phyloP scores from a whole-genome alignment of 1,140 invertebrate genomes.

The Cherax destructor region DNA sequence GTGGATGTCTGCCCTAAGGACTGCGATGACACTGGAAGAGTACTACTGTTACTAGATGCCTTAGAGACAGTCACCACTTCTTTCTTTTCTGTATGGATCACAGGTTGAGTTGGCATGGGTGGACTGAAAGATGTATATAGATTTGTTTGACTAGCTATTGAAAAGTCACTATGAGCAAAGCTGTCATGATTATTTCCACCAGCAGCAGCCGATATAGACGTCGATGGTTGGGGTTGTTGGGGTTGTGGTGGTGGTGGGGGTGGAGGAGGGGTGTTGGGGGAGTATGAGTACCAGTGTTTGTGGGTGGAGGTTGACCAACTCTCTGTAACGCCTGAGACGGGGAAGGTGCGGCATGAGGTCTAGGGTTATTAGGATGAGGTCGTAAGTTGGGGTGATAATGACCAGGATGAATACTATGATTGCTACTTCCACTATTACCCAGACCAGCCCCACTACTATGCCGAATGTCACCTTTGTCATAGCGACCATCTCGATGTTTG shows the following conservation, averaged over 20 bases:
- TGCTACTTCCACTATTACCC: not conserved
- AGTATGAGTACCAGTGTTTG: not conserved
- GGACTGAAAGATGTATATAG: slow-evolving; percentile 64
- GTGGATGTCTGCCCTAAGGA: not conserved
- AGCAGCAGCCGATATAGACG: slow-evolving; percentile 66
- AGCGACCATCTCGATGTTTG: slow-evolving; percentile 50
- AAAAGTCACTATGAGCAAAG: slow-evolving; percentile 70
- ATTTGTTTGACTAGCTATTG: slow-evolving; percentile 47
- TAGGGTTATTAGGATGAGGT: slow-evolving; percentile 25
- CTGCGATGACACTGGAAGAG: slow-evolving; percentile 13
- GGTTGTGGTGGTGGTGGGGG: slow-evolving; percentile 21
- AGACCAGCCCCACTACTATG: slow-evolving; percentile 23
- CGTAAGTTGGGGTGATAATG: slow-evolving; percentile 15
- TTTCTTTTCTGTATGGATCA: slow-evolving; percentile 18
- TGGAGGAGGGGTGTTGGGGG: not conserved
- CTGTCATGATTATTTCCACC: slow-evolving; percentile 69
- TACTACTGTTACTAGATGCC: not conserved
- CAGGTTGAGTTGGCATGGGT: slow-evolving; percentile 34
- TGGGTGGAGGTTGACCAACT: slow-evolving; percentile 24
- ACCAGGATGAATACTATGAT: slow-evolving; percentile 2
- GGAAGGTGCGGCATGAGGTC: slow-evolving; percentile 53
- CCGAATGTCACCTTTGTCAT: slow-evolving; percentile 39
- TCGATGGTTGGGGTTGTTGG: slow-evolving; percentile 72
- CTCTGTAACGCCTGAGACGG: slow-evolving; percentile 50
- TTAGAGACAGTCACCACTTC: slow-evolving; percentile 28